Percentiles rank a stretch among this genome's conserved stretches.
Evolutionary conservation across 2,888 invertebrate genomes (phyloP).

Genomic region (Tetrapedia diversipes): DNA sequence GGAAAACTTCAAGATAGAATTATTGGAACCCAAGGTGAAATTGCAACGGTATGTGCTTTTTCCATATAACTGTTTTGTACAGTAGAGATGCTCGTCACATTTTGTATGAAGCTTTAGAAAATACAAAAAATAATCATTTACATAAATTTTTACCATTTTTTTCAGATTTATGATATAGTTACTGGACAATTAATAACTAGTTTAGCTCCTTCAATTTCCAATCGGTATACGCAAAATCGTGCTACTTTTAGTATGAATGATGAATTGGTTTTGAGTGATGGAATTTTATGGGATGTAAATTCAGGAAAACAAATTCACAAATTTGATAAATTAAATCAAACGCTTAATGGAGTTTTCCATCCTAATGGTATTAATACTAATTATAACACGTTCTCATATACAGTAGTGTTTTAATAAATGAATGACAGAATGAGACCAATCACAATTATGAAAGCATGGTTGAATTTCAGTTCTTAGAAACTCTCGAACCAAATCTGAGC

Average conservation of each 20-base stretch:
- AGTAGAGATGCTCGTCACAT: too few relatives aligned
- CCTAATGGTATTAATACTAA: constrained; percentile 88
- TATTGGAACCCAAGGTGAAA: constrained; percentile 94
- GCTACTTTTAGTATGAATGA: constrained; percentile 98
- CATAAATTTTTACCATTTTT: constrained; percentile 12
- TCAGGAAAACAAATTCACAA: constrained; percentile 96
- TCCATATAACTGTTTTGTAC: not conserved
- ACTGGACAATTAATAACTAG: constrained; percentile 90
- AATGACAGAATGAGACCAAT: too few relatives aligned
- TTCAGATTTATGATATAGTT: constrained; percentile 93
- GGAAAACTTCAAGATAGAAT: constrained; percentile 94
- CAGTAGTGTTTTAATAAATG: too few relatives aligned
- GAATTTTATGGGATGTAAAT: constrained; percentile 96
- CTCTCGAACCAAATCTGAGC: too few relatives aligned
- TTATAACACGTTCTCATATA: too few relatives aligned
- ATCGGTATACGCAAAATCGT: constrained; percentile 96
- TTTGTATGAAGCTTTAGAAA: too few relatives aligned
- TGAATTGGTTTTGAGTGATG: constrained; percentile 95
- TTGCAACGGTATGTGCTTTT: constrained; percentile 87
- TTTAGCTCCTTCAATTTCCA: constrained; percentile 92
- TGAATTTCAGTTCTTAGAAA: too few relatives aligned
- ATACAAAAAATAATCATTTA: not conserved
- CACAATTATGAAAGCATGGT: too few relatives aligned
- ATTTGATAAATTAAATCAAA: constrained; percentile 98
- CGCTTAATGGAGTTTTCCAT: constrained; percentile 97